Percentiles rank a stretch among this genome's conserved stretches.
Evolutionary conservation across 2,888 invertebrate genomes (phyloP).

Genomic region (Nezara viridula): DNA sequence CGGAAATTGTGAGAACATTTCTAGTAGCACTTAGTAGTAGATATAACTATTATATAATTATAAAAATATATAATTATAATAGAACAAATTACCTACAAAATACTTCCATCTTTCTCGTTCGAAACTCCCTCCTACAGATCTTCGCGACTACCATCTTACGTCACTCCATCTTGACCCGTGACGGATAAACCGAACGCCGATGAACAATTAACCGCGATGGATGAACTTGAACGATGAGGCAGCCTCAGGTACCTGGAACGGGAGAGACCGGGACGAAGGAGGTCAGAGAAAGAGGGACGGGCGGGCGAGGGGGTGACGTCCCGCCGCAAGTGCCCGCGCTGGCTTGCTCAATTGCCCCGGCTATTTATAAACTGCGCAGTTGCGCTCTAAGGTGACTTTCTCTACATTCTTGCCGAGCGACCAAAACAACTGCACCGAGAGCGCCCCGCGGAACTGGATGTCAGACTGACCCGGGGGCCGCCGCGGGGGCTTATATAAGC

Average conservation of each 20-base stretch:
- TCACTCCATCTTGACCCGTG: background rate
- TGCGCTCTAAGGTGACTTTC: slow-evolving; percentile 46
- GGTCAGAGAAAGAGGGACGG: slow-evolving; percentile 40
- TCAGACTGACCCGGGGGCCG: background rate
- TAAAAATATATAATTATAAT: no score
- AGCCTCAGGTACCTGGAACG: background rate
- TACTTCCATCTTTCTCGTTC: background rate
- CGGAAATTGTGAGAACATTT: no score
- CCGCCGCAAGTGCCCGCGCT: background rate
- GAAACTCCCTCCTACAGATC: background rate
- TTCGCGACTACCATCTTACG: background rate
- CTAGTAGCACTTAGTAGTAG: no score
- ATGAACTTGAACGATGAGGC: background rate
- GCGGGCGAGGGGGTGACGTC: background rate
- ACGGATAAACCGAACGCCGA: background rate
- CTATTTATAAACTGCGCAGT: slow-evolving; percentile 58
- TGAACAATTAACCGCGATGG: background rate
- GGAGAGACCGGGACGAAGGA: background rate
- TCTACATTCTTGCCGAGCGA: slow-evolving; percentile 21
- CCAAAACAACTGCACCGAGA: slow-evolving; percentile 11
- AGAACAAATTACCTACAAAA: slow-evolving; percentile 10
- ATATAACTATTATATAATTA: no score
- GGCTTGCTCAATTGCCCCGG: background rate
- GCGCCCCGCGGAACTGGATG: background rate
- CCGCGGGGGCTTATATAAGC: background rate